Conservation (phyloP, 2,113 vertebrate species). For the Cheirogaleus medius region DNA sequence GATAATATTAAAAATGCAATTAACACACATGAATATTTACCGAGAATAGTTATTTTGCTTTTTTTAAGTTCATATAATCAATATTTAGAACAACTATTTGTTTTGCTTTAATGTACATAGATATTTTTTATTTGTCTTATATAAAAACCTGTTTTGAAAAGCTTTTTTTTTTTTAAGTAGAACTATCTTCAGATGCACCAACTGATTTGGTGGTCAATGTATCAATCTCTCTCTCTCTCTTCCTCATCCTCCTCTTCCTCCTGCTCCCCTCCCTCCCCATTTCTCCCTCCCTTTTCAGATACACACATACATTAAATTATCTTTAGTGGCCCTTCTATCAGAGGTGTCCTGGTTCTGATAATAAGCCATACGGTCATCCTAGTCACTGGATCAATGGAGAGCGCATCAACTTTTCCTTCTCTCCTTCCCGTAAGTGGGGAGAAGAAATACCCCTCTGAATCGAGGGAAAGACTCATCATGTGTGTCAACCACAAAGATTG, state of each 20-base stretch:
- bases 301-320: neutral
- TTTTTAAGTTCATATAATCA: neutral
- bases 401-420: neutral
- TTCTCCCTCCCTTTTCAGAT: neutral
- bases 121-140: neutral
- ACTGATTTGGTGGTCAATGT: neutral
- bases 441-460: neutral
- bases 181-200: neutral
- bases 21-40: neutral
- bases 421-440: too few species aligned
- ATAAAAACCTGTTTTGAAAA: neutral
- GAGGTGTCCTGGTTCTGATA: neutral
- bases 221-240: too few species aligned
- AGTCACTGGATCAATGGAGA: neutral
- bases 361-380: neutral
- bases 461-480: neutral
- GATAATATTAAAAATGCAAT: neutral
- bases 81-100: neutral
- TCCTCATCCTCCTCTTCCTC: neutral
- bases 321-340: neutral
- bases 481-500: too few species aligned
- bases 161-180: neutral
- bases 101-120: neutral
- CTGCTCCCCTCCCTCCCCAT: neutral
- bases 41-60: neutral